Percentiles rank a stretch among this genome's conserved stretches.
phyloP scores from a whole-genome alignment of 2,888 invertebrate genomes.

The Anodontia alba region DNA sequence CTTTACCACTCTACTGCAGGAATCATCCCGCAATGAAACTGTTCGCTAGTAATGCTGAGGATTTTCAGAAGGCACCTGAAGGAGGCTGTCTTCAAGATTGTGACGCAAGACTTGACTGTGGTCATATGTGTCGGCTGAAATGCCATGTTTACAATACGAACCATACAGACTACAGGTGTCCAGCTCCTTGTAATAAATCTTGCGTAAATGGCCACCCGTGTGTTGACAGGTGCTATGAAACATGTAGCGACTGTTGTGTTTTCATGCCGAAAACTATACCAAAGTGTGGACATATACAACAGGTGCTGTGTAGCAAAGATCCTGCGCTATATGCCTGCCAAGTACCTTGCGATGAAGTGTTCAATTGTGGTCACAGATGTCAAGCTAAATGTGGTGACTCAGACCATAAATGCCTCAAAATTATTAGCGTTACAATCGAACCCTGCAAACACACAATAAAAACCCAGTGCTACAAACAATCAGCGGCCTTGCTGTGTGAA shows the following conservation, averaged over 20 bases:
- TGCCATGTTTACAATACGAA: constrained; percentile 88
- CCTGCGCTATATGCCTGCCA: constrained; percentile 59
- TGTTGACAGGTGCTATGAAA: constrained; percentile 59
- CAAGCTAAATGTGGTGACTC: background rate
- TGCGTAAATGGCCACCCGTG: constrained; percentile 68
- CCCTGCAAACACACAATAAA: background rate
- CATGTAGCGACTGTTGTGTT: constrained; percentile 58
- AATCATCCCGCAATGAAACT: constrained; percentile 64
- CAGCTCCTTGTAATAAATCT: constrained; percentile 63
- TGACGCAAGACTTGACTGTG: constrained; percentile 86
- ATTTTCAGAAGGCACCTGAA: constrained; percentile 72
- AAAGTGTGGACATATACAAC: constrained; percentile 57
- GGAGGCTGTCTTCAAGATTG: constrained; percentile 88
- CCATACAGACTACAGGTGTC: constrained; percentile 85
- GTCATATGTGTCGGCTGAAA: constrained; percentile 87
- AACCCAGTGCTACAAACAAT: background rate
- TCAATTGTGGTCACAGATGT: background rate
- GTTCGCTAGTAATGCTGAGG: constrained; percentile 24
- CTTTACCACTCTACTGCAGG: constrained; percentile 62
- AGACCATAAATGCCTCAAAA: background rate
- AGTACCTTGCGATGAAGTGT: background rate
- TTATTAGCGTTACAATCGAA: background rate
- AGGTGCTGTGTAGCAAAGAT: constrained; percentile 56
- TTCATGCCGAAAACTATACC: constrained; percentile 54
- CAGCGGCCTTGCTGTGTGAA: background rate